These are phyloP conservation scores for Talpa occidentalis DNA, from an alignment of 2,113 vertebrate genomes.

Conservation along the genomic window DNA sequence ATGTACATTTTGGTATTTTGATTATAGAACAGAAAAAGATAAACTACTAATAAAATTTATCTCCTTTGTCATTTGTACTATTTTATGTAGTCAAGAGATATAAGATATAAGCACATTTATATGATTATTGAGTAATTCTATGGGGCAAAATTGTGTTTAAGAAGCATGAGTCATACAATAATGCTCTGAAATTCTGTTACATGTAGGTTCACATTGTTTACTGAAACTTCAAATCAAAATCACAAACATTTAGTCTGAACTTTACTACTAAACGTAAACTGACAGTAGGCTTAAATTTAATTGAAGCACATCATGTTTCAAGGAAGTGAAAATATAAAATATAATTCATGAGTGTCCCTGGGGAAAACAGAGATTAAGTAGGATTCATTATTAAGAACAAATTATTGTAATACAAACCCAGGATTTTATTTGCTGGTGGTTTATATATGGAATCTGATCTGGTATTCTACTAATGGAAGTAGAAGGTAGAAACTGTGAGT, in stretches of 20 bases:
- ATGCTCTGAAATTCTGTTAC: neutral
- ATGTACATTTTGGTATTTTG: neutral
- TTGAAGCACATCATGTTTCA: neutral
- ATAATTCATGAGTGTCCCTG: neutral
- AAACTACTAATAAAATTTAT: neutral
- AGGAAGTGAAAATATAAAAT: constrained; percentile 30
- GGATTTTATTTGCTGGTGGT: neutral
- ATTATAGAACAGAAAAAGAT: constrained; percentile 1
- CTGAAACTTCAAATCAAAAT: neutral
- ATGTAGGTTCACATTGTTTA: constrained; percentile 4
- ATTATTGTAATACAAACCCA: neutral
- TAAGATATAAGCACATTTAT: neutral
- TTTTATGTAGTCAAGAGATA: neutral
- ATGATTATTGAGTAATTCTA: neutral
- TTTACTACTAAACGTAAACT: neutral
- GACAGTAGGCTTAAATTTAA: neutral
- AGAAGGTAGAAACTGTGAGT: neutral
- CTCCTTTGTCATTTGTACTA: neutral
- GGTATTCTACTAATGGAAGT: neutral
- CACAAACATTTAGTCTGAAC: neutral
- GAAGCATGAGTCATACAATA: neutral
- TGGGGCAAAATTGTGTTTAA: neutral
- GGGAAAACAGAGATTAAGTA: neutral
- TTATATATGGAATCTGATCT: neutral
- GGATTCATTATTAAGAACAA: constrained; percentile 33